A percentile compares a stretch with the other conserved stretches of the same genome.
phyloP scores from a whole-genome alignment of 2,888 invertebrate genomes.

The Orthosia cruda region DNA sequence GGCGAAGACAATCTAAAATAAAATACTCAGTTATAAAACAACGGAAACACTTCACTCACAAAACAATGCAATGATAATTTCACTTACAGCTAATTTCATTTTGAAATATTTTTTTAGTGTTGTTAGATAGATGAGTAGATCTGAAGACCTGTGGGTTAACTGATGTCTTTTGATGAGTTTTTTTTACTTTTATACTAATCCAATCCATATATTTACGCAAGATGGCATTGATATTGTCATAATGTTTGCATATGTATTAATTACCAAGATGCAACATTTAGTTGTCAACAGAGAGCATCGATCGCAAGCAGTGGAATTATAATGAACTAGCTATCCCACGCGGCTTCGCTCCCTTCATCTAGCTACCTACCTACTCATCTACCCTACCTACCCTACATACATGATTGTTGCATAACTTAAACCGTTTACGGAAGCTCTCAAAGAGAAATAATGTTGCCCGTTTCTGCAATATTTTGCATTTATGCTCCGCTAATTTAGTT shows the following conservation, averaged over 20 bases:
- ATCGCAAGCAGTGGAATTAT: slow-evolving; percentile 40
- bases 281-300: slow-evolving; percentile 54
- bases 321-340: too few relatives aligned
- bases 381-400: too few relatives aligned
- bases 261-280: slow-evolving; percentile 66
- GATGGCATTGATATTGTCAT: slow-evolving; percentile 79
- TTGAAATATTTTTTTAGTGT: slow-evolving; percentile 53
- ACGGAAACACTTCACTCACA: not conserved
- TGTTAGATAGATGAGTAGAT: slow-evolving; percentile 37
- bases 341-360: too few relatives aligned
- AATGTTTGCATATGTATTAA: slow-evolving; percentile 78
- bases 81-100: slow-evolving; percentile 84
- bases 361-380: too few relatives aligned
- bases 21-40: slow-evolving; percentile 1
- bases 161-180: slow-evolving; percentile 70
- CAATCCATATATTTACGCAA: slow-evolving; percentile 77
- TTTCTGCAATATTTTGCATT: too few relatives aligned
- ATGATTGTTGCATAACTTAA: too few relatives aligned
- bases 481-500: too few relatives aligned
- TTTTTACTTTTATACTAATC: slow-evolving; percentile 78
- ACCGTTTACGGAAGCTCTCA: too few relatives aligned
- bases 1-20: slow-evolving; percentile 75
- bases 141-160: slow-evolving; percentile 66
- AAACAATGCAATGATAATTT: slow-evolving; percentile 14
- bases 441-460: too few relatives aligned